Base-by-base conservation (phyloP, 1,140 invertebrate genomes). In the Scaptomyza graminum region DNA sequence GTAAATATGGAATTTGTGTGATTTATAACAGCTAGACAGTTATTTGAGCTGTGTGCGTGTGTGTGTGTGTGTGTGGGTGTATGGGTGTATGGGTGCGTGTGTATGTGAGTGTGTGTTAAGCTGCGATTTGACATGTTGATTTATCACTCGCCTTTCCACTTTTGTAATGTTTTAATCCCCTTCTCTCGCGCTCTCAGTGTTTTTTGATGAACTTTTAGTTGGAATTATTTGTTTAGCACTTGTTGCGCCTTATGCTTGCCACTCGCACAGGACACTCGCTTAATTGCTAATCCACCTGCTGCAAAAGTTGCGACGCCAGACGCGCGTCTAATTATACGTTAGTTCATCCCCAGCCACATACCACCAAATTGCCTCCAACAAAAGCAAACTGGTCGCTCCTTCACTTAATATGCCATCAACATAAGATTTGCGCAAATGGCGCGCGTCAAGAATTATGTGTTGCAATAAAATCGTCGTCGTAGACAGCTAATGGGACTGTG, bases 121-220 rank as follows among this genome's bases (percentile, higher is more conserved):
- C 84, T 84, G 65, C 76, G 83, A 83, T 88, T 88, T 88, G 83
- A 89, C 84, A 89, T 88, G 83, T 88, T 87, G 83, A 87, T 87
- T 88, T 87, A 87, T 44, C 22, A 39, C 57, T 13, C n/a, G 5
- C 11, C 47, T 28, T 16, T 6, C 18, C 6, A 8, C 15, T 7
- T 15, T 28, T 22, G 13, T 13, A 16, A 28, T 18, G 18, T 22
- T 22, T 2, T 22, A 22, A 47, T 7, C 7, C 12, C 6, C 13
- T 3, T 34, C 22, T 7, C 16, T 55, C n/a, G n/a, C n/a, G n/a
- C n/a, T n/a, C 3, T 11, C 0, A 44, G 31, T 28, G 13, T 57
- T 25, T 47, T 22, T 43, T 41, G 49, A 54, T 49, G 41, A 41
- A 43, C 5, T 16, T 34, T 16, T 65, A 8, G 57, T 59, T 60